Evolutionary conservation across 1,140 invertebrate species (phyloP), one percentile per base, ranked within the genome.

Genomic region (Trichonephila clavata): DNA sequence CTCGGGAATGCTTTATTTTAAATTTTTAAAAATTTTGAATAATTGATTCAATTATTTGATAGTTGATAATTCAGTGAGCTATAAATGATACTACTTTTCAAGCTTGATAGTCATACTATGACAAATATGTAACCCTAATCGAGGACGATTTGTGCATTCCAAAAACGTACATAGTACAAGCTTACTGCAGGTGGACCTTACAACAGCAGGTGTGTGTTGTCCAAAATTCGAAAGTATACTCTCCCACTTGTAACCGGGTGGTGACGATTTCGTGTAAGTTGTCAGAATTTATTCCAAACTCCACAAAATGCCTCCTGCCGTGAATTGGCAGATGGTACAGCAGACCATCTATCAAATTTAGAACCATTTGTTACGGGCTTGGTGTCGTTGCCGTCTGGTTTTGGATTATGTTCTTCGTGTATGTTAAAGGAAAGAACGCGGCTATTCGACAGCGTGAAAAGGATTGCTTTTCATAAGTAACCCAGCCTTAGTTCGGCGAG

Each of bases 321-420:
- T 20, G 27, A 77, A 90, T 32, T 39, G 71, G 88, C 88, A 90
- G 88, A 90, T 90, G 88, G 88, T 43, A 20, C 20, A 14, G 18
- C 24, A 27, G 57, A 21, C 43, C 65, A 90, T 90, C 57, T 57
- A 90, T 90, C 88, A 90, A 7, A 50, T 91, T 14, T 59, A 10
- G 59, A 71, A 83, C 83, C 89, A 83, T 91, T 91, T 91, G 89
- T 91, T 83, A 61, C 57, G 27, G 77, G 27, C 18, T 18, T 20
- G 39, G 89, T 63, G 80, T 91, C 59, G 32, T 32, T 8, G 18
- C 57, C 8, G 21, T 43, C 89, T 21, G 77, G 77, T 91, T 81
- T 63, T 60, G 57, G 24, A 50, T 57, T 90, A 32, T 65, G 61
- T 63, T 63, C 61, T 13, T 0, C 20, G 16, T 6, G 16, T 63